A percentile compares a stretch with the other conserved stretches of the same genome.
These are phyloP conservation scores for Phalera bucephala DNA, from an alignment of 2,888 invertebrate species.

Conservation along the genomic window DNA sequence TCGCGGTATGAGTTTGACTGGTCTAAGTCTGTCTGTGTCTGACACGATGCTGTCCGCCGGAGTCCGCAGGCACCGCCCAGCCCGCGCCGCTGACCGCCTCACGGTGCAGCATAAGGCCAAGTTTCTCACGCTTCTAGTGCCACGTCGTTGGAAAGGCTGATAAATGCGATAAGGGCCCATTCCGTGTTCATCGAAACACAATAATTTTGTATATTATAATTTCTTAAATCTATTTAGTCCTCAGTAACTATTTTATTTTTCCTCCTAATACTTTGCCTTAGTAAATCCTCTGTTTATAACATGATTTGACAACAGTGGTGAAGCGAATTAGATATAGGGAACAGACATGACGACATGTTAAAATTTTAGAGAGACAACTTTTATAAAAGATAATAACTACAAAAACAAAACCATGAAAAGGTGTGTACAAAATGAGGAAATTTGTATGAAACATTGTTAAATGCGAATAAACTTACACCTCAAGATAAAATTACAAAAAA, in stretches of 20 bases:
- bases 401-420: slow-evolving; percentile 75
- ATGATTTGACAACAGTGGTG: slow-evolving; percentile 74
- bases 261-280: slow-evolving; percentile 75
- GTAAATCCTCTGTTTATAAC: slow-evolving; percentile 66
- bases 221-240: slow-evolving; percentile 59
- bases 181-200: slow-evolving; percentile 69
- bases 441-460: slow-evolving; percentile 83
- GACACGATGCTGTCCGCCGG: no score
- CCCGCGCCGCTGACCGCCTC: slow-evolving; percentile 14
- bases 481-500: slow-evolving; percentile 78
- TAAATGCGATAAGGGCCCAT: slow-evolving; percentile 64
- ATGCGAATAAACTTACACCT: slow-evolving; percentile 83
- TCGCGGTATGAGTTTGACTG: no score
- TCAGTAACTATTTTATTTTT: slow-evolving; percentile 64
- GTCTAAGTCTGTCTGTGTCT: no score
- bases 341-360: slow-evolving; percentile 81
- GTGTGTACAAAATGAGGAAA: slow-evolving; percentile 83
- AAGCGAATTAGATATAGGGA: slow-evolving; percentile 81
- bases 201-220: slow-evolving; percentile 67
- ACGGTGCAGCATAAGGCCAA: slow-evolving; percentile 35
- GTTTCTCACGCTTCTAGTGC: slow-evolving; percentile 39
- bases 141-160: slow-evolving; percentile 66
- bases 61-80: neutral
- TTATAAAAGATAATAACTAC: slow-evolving; percentile 79
- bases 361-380: slow-evolving; percentile 82